Conservation (phyloP, 2,888 invertebrate species). For the Drosophila peninsularis region DNA sequence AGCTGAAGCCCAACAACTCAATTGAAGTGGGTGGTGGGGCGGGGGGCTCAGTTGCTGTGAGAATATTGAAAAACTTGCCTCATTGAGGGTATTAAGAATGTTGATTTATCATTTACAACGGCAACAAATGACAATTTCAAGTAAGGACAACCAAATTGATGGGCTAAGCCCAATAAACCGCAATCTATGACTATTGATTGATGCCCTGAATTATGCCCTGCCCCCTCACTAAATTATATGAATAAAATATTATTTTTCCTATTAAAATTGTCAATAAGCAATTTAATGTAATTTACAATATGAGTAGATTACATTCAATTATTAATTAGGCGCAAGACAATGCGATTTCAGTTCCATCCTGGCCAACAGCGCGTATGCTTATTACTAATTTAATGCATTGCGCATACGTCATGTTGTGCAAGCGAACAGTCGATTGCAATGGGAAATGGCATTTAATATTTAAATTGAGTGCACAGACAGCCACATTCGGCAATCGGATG, state of each 20-base stretch:
- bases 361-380: constrained; percentile 50
- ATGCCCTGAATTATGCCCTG: constrained; percentile 1
- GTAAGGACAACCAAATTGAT: constrained; percentile 27
- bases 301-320: neutral
- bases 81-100: constrained; percentile 16
- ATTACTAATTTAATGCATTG: constrained; percentile 52
- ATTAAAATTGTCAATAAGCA: neutral
- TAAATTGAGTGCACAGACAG: constrained; percentile 41
- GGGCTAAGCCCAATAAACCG: constrained; percentile 23
- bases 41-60: neutral
- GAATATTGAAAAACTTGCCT: constrained; percentile 22
- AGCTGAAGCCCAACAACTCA: constrained; percentile 24
- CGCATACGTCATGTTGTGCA: constrained; percentile 47
- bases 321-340: neutral
- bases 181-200: constrained; percentile 26
- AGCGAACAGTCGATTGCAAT: constrained; percentile 35
- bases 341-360: neutral
- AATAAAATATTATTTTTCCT: constrained; percentile 5
- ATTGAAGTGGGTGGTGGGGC: constrained; percentile 14
- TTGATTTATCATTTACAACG: constrained; percentile 41
- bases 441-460: constrained; percentile 58
- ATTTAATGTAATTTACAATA: constrained; percentile 1
- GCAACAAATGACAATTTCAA: constrained; percentile 20
- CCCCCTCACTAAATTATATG: neutral
- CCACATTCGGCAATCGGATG: constrained; percentile 25